phyloP scores from a whole-genome alignment of 1,140 invertebrate species.

The Listronotus oregonensis region DNA sequence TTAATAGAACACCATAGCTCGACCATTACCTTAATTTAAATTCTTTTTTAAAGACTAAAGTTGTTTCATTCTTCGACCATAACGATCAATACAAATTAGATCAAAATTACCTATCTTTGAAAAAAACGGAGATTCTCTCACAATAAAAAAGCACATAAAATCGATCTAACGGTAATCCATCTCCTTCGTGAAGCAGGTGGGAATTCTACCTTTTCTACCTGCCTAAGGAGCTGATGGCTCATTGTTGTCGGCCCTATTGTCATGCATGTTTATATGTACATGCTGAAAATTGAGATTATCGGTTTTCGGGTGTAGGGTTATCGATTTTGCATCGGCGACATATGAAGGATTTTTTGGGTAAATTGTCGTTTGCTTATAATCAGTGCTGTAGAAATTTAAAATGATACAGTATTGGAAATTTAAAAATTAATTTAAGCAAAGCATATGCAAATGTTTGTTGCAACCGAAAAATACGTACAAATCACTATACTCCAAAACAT shows the following conservation, averaged over 20 bases:
- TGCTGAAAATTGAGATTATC: background rate
- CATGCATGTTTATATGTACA: slow-evolving; percentile 3
- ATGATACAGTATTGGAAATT: too few relatives aligned
- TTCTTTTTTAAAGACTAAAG: too few relatives aligned
- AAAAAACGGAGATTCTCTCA: background rate
- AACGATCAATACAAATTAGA: too few relatives aligned
- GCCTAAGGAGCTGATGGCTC: background rate
- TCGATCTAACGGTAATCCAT: slow-evolving; percentile 10
- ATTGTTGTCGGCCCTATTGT: slow-evolving; percentile 10
- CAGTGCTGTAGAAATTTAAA: background rate
- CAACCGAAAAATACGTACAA: too few relatives aligned
- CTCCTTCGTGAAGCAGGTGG: background rate
- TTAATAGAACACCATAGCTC: too few relatives aligned
- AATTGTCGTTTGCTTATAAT: background rate
- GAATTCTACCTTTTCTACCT: background rate
- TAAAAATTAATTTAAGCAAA: too few relatives aligned
- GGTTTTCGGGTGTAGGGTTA: slow-evolving; percentile 1
- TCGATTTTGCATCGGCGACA: slow-evolving; percentile 11
- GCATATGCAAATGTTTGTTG: too few relatives aligned
- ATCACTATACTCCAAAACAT: too few relatives aligned
- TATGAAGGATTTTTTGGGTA: background rate
- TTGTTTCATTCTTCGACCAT: too few relatives aligned
- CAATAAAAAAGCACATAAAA: slow-evolving; percentile 2
- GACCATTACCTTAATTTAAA: too few relatives aligned
- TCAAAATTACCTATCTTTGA: slow-evolving; percentile 7